phyloP scores from a whole-genome alignment of 1,140 invertebrate species.

The Drosophila grimshawi region DNA sequence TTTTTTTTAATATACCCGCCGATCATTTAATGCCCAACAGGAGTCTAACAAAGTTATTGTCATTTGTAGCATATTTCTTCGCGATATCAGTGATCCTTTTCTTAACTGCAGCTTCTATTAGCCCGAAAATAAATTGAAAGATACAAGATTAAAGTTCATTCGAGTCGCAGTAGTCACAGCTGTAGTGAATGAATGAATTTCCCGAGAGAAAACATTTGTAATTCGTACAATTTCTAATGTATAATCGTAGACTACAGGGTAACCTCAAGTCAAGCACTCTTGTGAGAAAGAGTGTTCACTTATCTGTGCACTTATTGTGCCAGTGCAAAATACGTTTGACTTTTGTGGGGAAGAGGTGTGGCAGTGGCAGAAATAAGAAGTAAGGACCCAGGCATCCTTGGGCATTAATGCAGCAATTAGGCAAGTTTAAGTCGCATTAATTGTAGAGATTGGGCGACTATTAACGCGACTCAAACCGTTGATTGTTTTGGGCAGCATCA shows the following conservation, averaged over 20 bases:
- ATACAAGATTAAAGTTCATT: too few relatives aligned
- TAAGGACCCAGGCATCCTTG: constrained; percentile 1
- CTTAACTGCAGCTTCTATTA: too few relatives aligned
- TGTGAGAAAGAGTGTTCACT: background rate
- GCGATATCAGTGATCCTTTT: too few relatives aligned
- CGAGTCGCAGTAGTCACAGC: too few relatives aligned
- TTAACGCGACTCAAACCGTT: constrained; percentile 52
- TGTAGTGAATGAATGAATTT: too few relatives aligned
- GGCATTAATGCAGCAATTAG: constrained; percentile 60
- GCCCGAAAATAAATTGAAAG: too few relatives aligned
- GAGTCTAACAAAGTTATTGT: too few relatives aligned
- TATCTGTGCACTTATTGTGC: constrained; percentile 16
- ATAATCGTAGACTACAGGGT: background rate
- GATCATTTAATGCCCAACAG: too few relatives aligned
- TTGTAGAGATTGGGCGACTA: constrained; percentile 59
- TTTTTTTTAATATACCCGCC: constrained; percentile 1
- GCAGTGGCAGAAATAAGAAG: background rate
- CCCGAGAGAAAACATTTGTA: too few relatives aligned
- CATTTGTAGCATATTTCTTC: too few relatives aligned
- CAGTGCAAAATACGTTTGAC: background rate
- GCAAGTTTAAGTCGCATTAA: constrained; percentile 74
- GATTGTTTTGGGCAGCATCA: constrained; percentile 53
- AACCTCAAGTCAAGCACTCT: background rate
- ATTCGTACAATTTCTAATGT: too few relatives aligned
- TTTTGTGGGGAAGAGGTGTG: background rate